A percentile compares a stretch with the other conserved stretches of the same genome.
phyloP scores from a whole-genome alignment of 2,888 invertebrate genomes.

The Ptilodon capucinus region DNA sequence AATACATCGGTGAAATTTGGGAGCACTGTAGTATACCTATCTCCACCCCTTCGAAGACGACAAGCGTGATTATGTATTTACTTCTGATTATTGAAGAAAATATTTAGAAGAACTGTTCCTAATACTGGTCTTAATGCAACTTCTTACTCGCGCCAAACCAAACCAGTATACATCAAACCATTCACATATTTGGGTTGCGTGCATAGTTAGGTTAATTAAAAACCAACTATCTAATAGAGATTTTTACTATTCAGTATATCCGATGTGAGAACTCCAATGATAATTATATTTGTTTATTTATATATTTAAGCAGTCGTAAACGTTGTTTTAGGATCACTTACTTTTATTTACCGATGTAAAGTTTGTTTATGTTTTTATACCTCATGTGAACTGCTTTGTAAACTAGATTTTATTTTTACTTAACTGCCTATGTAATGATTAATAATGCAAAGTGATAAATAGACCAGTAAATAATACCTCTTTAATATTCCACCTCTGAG shows the following conservation, averaged over 20 bases:
- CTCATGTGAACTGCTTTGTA: conserved; percentile 8
- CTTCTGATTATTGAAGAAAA: no score
- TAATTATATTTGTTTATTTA: conserved; percentile 23
- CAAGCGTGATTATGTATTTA: no score
- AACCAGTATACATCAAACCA: conserved; percentile 14
- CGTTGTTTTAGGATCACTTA: conserved; percentile 14
- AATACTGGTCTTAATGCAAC: no score
- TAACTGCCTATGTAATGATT: no score
- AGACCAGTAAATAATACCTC: no score
- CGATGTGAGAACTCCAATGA: conserved; percentile 22
- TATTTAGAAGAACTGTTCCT: no score
- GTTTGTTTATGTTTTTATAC: conserved; percentile 19
- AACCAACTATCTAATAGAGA: conserved; percentile 8
- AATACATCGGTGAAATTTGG: no score
- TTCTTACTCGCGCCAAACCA: conserved; percentile 14
- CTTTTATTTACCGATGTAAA: conserved; percentile 16
- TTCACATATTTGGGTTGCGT: conserved; percentile 17
- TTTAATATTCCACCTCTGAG: no score
- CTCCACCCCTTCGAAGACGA: no score
- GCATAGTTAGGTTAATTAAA: conserved; percentile 24
- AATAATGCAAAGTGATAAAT: no score
- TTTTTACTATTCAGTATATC: not conserved
- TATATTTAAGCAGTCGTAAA: conserved; percentile 23
- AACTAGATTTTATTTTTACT: not conserved
- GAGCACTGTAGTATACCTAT: no score